Base-by-base conservation (phyloP, 2,797 vertebrate species). In the Anas bahamensis region DNA sequence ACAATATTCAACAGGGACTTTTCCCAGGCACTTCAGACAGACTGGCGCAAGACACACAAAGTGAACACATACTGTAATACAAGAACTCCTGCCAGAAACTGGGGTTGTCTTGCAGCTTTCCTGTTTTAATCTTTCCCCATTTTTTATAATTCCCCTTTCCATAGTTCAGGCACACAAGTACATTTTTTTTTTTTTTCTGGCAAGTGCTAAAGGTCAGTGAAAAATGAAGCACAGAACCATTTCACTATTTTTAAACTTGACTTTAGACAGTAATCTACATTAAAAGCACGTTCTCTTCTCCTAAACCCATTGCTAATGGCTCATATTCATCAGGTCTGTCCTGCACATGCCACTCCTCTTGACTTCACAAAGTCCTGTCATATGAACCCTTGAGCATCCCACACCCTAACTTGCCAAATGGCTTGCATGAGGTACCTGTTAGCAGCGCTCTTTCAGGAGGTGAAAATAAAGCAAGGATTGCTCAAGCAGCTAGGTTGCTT, bases 1-100 rank as follows among this genome's bases (percentile, higher is more conserved):
- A 53, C 7, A 50, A 65, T 28, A 46, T 10, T 37, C 21, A 7
- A 13, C 6, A 57, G 8, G 3, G 6, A 6, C 8, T 60, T 86
- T 71, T 86, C 69, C 37, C 46, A 86, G 42, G 10, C 33, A n/a
- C n/a, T 89, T 90, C 72, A 86, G 71, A 75, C 31, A 48, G 23
- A 77, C 31, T 57, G 26, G 17, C 76, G 60, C 85, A 79, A 65
- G 84, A 88, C 86, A 94, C 42, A 4, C 12, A 42, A 74, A 95
- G 29, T 41, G 53, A 95, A 95, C 96, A 91, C 59, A 66, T 28
- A 83, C 29, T 2, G 0, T 17, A 55, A 31, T 37, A 46, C 23
- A 42, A 88, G 33, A 23, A 83, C 18, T 66, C 59, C 59, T 72
- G 74, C 77, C 83, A 94, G 84, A 88, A 96, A 76, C 33, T 86